Conservation (phyloP, 2,888 invertebrate species). For the Spilarctia lutea region DNA sequence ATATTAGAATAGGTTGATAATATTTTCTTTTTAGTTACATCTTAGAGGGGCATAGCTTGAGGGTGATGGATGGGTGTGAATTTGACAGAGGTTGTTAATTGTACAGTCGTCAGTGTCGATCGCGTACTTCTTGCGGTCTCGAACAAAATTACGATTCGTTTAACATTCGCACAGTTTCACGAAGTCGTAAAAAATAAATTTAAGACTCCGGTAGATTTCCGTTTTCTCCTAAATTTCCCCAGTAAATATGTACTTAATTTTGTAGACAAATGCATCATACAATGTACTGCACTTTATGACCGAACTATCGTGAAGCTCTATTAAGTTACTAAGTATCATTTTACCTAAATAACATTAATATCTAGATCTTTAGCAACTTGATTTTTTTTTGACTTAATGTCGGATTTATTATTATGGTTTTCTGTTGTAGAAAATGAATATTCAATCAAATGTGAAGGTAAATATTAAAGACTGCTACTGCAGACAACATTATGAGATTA, state of each 20-base stretch:
- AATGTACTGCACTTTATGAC: constrained; percentile 1
- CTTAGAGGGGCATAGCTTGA: constrained; percentile 57
- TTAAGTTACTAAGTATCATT: background rate
- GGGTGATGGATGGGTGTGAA: constrained; percentile 73
- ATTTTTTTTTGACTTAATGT: background rate
- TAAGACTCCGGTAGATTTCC: constrained; percentile 55
- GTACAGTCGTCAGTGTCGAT: constrained; percentile 70
- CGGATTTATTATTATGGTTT: background rate
- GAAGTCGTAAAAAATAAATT: constrained; percentile 67
- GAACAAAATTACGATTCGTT: constrained; percentile 71
- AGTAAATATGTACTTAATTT: constrained; percentile 28
- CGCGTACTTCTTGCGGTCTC: constrained; percentile 62
- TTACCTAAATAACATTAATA: background rate
- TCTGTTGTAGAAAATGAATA: background rate
- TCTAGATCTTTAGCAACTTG: background rate
- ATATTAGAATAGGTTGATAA: background rate
- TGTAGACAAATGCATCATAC: constrained; percentile 4
- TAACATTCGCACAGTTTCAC: constrained; percentile 69
- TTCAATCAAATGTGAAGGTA: background rate
- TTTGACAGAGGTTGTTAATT: constrained; percentile 82
- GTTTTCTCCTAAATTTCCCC: constrained; percentile 36
- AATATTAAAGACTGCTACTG: no score
- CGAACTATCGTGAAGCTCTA: background rate
- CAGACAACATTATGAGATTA: no score
- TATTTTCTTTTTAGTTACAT: constrained; percentile 58